These are phyloP conservation scores for Puffinus mauretanicus DNA, from an alignment of 2,113 vertebrate species.

Conservation along the genomic window DNA sequence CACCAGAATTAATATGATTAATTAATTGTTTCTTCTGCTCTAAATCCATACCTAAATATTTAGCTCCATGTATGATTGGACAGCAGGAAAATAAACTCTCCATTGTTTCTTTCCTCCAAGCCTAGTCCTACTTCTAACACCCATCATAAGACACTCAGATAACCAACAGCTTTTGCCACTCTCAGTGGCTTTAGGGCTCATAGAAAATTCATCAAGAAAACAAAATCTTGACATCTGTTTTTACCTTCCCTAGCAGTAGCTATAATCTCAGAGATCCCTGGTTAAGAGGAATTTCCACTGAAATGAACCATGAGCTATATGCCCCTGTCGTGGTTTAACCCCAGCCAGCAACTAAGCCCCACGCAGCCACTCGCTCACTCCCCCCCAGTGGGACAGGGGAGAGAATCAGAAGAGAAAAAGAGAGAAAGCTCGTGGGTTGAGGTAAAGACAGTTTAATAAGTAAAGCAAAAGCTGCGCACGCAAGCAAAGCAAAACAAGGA, in stretches of 20 bases:
- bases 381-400: too few relatives aligned
- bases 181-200: not conserved
- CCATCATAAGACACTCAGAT: not conserved
- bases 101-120: not conserved
- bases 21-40: not conserved
- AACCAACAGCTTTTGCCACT: not conserved
- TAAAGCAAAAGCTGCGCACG: too few relatives aligned
- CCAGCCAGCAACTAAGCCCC: too few relatives aligned
- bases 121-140: not conserved
- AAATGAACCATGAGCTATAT: not conserved
- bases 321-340: not conserved
- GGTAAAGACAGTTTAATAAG: too few relatives aligned
- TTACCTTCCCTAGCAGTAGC: not conserved
- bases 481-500: too few relatives aligned
- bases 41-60: not conserved
- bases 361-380: too few relatives aligned
- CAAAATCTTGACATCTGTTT: not conserved
- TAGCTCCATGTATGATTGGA: not conserved
- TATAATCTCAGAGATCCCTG: not conserved
- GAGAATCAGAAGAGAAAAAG: too few relatives aligned
- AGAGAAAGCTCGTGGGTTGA: too few relatives aligned
- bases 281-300: not conserved
- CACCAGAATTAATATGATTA: not conserved
- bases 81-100: not conserved
- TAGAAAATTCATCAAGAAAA: not conserved